phyloP scores from a whole-genome alignment of 2,888 invertebrate genomes.

The Anoncus sp. region DNA sequence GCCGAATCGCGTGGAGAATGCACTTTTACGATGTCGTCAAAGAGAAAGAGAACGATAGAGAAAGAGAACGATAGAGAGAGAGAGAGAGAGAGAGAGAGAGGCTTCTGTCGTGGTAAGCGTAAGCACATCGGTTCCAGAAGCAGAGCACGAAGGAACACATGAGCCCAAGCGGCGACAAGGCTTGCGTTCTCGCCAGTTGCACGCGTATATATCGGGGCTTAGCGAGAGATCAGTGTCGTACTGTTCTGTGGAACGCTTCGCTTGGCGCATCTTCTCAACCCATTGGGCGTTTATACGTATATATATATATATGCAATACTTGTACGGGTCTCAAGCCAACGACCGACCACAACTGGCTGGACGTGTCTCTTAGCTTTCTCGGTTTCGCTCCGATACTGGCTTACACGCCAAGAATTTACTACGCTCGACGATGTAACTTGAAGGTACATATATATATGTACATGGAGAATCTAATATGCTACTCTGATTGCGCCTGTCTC shows the following conservation, averaged over 20 bases:
- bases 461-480: background rate
- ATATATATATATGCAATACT: slow-evolving; percentile 4
- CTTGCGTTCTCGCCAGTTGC: slow-evolving; percentile 10
- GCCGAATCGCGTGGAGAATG: slow-evolving; percentile 37
- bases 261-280: slow-evolving; percentile 41
- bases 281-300: background rate
- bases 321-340: slow-evolving; percentile 1
- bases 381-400: slow-evolving; percentile 27
- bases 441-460: too few relatives aligned
- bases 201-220: slow-evolving; percentile 31
- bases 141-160: background rate
- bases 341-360: slow-evolving; percentile 28
- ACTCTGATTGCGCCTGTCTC: background rate
- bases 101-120: slow-evolving; percentile 22
- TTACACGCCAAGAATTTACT: slow-evolving; percentile 30
- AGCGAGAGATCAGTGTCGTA: slow-evolving; percentile 46
- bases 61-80: background rate
- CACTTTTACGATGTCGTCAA: slow-evolving; percentile 54
- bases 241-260: slow-evolving; percentile 25
- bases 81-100: slow-evolving; percentile 11
- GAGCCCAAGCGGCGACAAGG: slow-evolving; percentile 18
- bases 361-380: slow-evolving; percentile 13
- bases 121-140: slow-evolving; percentile 13
- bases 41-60: slow-evolving; percentile 22
- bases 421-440: slow-evolving; percentile 13